Base-by-base conservation (phyloP, 2,797 vertebrate genomes). In the Sciurus carolinensis region DNA sequence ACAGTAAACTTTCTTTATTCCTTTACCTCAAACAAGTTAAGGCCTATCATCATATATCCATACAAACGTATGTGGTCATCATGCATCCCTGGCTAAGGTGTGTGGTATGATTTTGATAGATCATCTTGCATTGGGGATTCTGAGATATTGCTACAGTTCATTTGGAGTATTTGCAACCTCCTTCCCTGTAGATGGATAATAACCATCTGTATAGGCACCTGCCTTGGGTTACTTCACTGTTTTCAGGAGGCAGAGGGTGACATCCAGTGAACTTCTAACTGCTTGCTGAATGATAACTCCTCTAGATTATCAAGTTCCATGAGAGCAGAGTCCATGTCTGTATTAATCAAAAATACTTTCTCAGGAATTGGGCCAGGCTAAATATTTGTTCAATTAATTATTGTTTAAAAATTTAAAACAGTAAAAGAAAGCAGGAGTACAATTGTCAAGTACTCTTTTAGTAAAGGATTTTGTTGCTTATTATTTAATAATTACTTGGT, bases 311-410 rank as follows among this genome's bases (percentile, higher is more conserved):
- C 83, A 80, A 52, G 28, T 79, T 81, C 47, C 33, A 2, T 59
- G 69, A 76, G 8, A 88, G 28, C 54, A 80, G 85, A 86, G 36
- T 72, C 75, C 54, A 54, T 5, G 30, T 88, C 76, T 92, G 6
- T 90, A 52, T 64, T 54, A 85, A 94, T 94, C 76, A 96, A 81
- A 33, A 76, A 3, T 67, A 13, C 3, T 5, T 89, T 94, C 64
- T 54, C 69, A 91, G 83, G 20, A 94, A 96, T 80, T 91, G 93
- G 47, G 47, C 26, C 33, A 13, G 39, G 5, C 14, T 88, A 95
- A 96, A 95, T 93, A 91, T 95, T 89, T 95, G 54, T 93, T 96
- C 39, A 81, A 91, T 93, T 93, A 94, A 94, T 90, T 75, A 7
- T 84, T 92, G 67, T 86, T 91, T 93, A 80, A 95, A 91, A 94